Evolutionary conservation across 2,113 vertebrate genomes (phyloP), one percentile per base, ranked within the genome.

Genomic region (Thalassarche chlororhynchos): DNA sequence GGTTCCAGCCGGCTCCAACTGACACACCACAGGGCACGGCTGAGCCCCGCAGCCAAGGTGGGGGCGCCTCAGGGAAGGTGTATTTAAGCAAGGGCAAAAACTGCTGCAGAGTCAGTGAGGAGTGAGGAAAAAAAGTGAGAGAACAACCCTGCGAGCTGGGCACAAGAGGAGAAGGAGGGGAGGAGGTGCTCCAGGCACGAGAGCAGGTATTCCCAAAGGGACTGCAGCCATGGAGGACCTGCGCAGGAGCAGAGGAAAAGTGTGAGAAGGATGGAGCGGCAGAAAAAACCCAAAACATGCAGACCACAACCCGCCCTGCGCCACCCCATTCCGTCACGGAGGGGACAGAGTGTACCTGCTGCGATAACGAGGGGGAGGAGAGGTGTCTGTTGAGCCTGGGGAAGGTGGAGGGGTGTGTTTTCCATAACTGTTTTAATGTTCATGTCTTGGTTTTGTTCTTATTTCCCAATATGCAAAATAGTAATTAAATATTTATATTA

Each of bases 1-100:
- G 18, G 46, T 46, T 46, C 46, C 46, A 46, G 46, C 46, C 18
- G 8, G 8, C 46, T 46, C 79, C 34, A 18, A 7, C 13, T 2
- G 1, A 5, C 28, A 13, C 26, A 3, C 5, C 1, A 1, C 65
- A 34, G 40, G n/a, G 42, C 25, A 36, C 1, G 0, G 25, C 62
- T 36, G 7, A 12, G 14, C 10, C 42, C 25, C 5, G 1, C 0
- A 0, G 38, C 11, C 36, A 9, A 4, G 10, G 1, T 8, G 10
- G 19, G 12, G 70, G 21, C 0, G 0, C 12, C 74, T 62, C 6
- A 1, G 16, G 14, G 3, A 36, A 17, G 40, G 3, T 1, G 1
- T 23, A 4, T 14, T 8, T 14, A 46, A 80, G 34, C 47, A 80
- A 55, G 16, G 10, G 9, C 2, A 84, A 64, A 87, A 86, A 29